phyloP scores from a whole-genome alignment of 2,113 vertebrate species.

The western clawed frog (Xenopus tropicalis) region UCB_Xtro_10.0 CM004443.2:31602001-31602500 shows the following conservation, averaged over 20 bases:
- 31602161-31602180: background rate
- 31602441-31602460: too few relatives aligned
- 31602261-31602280: background rate
- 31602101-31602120: background rate
- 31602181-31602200: slow-evolving; percentile 2
- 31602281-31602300: background rate
- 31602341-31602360: slow-evolving; percentile 4
- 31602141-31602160: slow-evolving; percentile 2
- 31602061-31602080: too few relatives aligned
- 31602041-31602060: too few relatives aligned
- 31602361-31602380: background rate
- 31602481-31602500: too few relatives aligned
- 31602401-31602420: background rate
- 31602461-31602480: too few relatives aligned
- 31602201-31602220: background rate
- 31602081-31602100: background rate
- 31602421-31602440: background rate
- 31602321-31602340: slow-evolving; percentile 3
- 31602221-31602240: background rate
- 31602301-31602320: background rate
- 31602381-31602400: background rate
- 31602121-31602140: slow-evolving; percentile 15
- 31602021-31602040: too few relatives aligned
- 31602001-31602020: too few relatives aligned
- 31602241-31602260: background rate